Conservation (phyloP, 2,113 vertebrate genomes). For the Thalassarche chlororhynchos region DNA sequence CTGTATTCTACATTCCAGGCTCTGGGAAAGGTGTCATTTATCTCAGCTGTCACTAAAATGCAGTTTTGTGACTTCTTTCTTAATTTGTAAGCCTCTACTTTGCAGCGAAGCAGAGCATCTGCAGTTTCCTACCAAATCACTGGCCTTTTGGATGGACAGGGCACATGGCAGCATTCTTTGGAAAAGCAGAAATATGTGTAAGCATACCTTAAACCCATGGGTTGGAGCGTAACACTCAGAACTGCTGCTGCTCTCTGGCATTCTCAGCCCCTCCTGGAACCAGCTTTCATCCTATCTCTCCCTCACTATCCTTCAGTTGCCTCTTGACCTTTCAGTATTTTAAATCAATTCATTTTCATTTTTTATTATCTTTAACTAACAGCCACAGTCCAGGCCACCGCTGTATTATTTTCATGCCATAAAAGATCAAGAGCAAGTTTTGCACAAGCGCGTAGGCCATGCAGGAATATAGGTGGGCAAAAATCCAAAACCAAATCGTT, state of each 20-base stretch:
- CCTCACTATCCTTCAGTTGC: background rate
- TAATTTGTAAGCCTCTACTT: background rate
- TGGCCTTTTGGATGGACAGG: background rate
- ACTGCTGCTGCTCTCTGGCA: background rate
- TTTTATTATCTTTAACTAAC: background rate
- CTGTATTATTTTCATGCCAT: background rate
- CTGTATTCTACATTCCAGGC: background rate
- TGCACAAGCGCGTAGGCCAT: background rate
- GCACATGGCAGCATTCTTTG: background rate
- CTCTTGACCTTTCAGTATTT: background rate
- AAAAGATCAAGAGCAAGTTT: background rate
- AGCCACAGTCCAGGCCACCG: background rate
- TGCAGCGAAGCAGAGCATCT: background rate
- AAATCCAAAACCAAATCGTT: background rate
- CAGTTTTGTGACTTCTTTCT: background rate
- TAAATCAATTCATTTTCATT: background rate
- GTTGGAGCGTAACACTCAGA: background rate
- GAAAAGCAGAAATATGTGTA: background rate
- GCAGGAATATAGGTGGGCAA: slow-evolving; percentile 21
- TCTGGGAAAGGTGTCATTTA: background rate
- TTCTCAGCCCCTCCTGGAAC: background rate
- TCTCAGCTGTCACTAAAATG: background rate
- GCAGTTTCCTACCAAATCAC: background rate
- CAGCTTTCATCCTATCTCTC: background rate
- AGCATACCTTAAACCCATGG: background rate